Conservation (phyloP, 2,888 invertebrate species). For the Parelbella ahira region DNA sequence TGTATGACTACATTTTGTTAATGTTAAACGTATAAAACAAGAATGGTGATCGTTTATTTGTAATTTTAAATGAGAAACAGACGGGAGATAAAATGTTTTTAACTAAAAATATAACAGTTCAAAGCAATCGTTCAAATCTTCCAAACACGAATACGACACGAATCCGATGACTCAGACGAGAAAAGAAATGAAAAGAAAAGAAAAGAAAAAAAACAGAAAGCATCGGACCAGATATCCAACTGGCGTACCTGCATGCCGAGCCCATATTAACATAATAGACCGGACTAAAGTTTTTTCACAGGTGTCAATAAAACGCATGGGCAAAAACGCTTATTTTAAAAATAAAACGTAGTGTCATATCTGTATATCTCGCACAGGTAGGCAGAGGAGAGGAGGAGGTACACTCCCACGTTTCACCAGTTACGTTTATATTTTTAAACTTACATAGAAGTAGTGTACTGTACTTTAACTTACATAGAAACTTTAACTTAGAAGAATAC, state of each 20-base stretch:
- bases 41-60: no score
- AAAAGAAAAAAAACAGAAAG: conserved; percentile 25
- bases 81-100: conserved; percentile 4
- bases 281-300: background rate
- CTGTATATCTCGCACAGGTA: no score
- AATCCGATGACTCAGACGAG: conserved; percentile 26
- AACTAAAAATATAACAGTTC: conserved; percentile 3
- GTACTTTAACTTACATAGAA: no score
- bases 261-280: conserved; percentile 28
- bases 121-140: conserved; percentile 7
- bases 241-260: conserved; percentile 30
- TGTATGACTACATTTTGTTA: no score
- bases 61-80: conserved; percentile 9
- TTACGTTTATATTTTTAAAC: no score
- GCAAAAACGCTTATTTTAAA: background rate
- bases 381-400: no score
- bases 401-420: no score
- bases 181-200: no score
- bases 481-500: no score
- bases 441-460: no score
- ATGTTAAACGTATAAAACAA: no score
- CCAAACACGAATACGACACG: conserved; percentile 5
- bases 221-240: conserved; percentile 30
- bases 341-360: no score
- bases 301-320: background rate